Evolutionary conservation across 2,797 vertebrate species (phyloP).

Genomic region (Phrynocephalus forsythii): DNA sequence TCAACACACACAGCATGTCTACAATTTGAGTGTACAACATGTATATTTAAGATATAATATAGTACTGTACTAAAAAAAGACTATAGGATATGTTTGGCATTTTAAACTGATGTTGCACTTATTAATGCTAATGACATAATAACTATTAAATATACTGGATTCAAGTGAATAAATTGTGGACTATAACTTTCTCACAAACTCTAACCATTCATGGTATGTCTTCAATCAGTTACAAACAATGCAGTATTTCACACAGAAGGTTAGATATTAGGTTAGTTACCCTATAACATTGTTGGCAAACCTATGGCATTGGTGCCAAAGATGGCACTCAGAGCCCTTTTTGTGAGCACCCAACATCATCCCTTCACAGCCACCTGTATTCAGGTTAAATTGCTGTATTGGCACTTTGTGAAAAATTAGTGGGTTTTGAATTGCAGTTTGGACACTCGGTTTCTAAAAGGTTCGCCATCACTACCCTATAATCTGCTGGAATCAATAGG

Average conservation of each 20-base stretch:
- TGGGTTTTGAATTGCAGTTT: no score
- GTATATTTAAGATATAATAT: neutral
- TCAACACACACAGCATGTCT: constrained; percentile 1
- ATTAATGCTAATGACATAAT: neutral
- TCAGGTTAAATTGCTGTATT: no score
- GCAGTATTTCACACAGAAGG: neutral
- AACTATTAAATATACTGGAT: neutral
- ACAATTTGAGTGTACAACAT: neutral
- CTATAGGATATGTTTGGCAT: neutral
- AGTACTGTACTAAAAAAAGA: neutral
- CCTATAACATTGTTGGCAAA: no score
- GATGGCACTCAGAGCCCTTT: no score
- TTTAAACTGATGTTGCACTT: neutral
- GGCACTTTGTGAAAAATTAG: no score
- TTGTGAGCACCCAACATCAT: no score
- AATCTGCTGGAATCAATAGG: neutral
- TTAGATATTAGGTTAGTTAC: neutral
- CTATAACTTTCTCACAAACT: neutral
- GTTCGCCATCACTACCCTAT: no score
- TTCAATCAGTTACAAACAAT: neutral
- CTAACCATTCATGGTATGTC: neutral
- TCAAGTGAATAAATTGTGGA: neutral
- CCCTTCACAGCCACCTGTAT: no score
- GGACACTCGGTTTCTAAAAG: no score
- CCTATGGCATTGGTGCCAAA: no score